Percentiles rank a stretch among this genome's conserved stretches.
Evolutionary conservation across 2,888 invertebrate genomes (phyloP).

Genomic region (Epiblema foenella): DNA sequence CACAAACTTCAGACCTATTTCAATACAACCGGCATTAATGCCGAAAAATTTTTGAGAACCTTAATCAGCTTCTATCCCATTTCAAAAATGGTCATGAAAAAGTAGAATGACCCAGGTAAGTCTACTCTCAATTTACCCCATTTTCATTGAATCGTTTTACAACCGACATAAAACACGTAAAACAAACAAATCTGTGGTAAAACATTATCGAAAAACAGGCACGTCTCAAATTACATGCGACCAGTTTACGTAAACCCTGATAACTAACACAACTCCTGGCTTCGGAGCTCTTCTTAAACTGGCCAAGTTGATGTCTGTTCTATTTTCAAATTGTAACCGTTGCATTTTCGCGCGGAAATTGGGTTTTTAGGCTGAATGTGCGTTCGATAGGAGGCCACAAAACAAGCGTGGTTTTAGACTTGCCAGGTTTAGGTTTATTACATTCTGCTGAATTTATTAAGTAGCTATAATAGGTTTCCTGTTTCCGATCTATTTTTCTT

Average conservation of each 20-base stretch:
- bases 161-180: constrained; percentile 42
- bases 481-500: constrained; percentile 18
- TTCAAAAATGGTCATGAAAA: too few species aligned
- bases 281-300: constrained; percentile 12
- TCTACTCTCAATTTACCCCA: constrained; percentile 1
- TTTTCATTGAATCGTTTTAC: constrained; percentile 35
- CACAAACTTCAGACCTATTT: too few species aligned
- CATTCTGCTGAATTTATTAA: background rate
- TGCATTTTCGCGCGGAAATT: constrained; percentile 53
- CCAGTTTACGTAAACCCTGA: constrained; percentile 13
- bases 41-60: too few species aligned
- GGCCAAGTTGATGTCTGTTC: constrained; percentile 42
- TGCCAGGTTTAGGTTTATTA: constrained; percentile 15
- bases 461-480: constrained; percentile 20
- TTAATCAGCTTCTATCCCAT: too few species aligned
- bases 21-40: too few species aligned
- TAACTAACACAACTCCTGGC: background rate
- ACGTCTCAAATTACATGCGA: constrained; percentile 45
- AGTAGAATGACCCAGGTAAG: too few species aligned
- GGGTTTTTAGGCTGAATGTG: constrained; percentile 67
- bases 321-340: constrained; percentile 47
- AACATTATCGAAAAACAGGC: constrained; percentile 52
- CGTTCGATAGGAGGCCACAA: constrained; percentile 53
- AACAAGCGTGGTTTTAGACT: constrained; percentile 43
- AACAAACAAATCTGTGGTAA: constrained; percentile 50